Conservation (phyloP, 2,888 invertebrate genomes). For the Carcina quercana region DNA sequence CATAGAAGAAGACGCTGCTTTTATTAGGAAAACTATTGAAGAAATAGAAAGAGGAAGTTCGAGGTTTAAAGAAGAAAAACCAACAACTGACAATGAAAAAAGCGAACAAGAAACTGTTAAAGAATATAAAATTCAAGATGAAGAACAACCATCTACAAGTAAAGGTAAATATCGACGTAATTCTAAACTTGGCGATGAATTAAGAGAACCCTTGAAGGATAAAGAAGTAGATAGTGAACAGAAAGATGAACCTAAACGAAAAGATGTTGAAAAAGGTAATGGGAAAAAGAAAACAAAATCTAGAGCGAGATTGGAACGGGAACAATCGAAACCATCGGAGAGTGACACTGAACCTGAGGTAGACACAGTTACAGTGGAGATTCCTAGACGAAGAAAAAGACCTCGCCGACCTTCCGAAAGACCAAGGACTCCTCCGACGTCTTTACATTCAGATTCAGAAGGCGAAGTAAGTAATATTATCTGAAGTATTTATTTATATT, state of each 20-base stretch:
- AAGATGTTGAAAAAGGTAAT: constrained; percentile 49
- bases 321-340: constrained; percentile 67
- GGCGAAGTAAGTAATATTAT: constrained; percentile 45
- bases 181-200: constrained; percentile 26
- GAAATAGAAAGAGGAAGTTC: constrained; percentile 62
- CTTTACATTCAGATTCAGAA: constrained; percentile 63
- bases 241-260: constrained; percentile 47
- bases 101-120: constrained; percentile 5
- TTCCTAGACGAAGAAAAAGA: constrained; percentile 61
- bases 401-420: constrained; percentile 58
- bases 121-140: constrained; percentile 17
- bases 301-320: constrained; percentile 61
- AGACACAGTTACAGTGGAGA: constrained; percentile 67
- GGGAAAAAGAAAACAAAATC: constrained; percentile 65
- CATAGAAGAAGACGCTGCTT: constrained; percentile 63
- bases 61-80: constrained; percentile 39
- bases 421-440: constrained; percentile 58
- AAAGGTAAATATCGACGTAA: constrained; percentile 30
- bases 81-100: constrained; percentile 8
- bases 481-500: not conserved
- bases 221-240: constrained; percentile 35
- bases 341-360: constrained; percentile 64
- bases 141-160: constrained; percentile 29
- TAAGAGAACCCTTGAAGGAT: constrained; percentile 18
- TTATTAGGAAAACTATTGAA: constrained; percentile 64